Percentiles rank a stretch among this genome's conserved stretches.
These are phyloP conservation scores for Drosophila dunni DNA, from an alignment of 1,140 invertebrate genomes.

Conservation along the genomic window DNA sequence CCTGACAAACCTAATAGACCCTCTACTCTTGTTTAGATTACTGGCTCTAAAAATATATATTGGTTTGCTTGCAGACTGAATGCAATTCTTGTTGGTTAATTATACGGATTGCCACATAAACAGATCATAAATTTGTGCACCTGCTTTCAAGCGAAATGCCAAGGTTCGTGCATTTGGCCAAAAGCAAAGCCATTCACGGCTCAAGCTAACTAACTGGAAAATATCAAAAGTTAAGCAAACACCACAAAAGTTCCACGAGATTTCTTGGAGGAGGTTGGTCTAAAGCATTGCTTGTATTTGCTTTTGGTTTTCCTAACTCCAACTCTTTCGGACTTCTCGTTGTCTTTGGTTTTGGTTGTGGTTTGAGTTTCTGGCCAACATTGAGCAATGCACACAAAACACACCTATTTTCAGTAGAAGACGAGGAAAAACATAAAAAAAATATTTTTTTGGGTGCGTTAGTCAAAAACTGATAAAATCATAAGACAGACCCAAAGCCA, in stretches of 20 bases:
- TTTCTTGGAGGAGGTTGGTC: constrained; percentile 11
- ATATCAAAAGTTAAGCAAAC: constrained; percentile 79
- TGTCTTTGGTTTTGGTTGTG: neutral
- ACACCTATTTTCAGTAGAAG: constrained; percentile 71
- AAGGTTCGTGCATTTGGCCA: constrained; percentile 60
- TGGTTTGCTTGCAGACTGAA: constrained; percentile 2
- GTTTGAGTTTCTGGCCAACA: constrained; percentile 39
- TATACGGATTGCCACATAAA: constrained; percentile 35
- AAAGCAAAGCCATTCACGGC: constrained; percentile 30
- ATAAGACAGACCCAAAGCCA: constrained; percentile 24
- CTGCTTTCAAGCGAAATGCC: constrained; percentile 55
- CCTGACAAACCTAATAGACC: no score
- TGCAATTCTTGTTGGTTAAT: constrained; percentile 9
- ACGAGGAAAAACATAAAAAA: constrained; percentile 7
- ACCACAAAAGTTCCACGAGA: constrained; percentile 28
- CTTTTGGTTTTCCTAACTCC: constrained; percentile 42
- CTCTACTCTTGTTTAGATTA: no score
- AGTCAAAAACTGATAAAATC: constrained; percentile 78
- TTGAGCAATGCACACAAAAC: constrained; percentile 45
- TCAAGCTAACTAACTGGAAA: constrained; percentile 54
- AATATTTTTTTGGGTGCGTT: constrained; percentile 70
- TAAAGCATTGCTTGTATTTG: constrained; percentile 50
- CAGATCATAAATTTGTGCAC: constrained; percentile 46
- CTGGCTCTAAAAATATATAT: no score
- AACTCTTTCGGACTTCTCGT: neutral